Evolutionary conservation across 2,113 vertebrate species (phyloP), one percentile per base, ranked within the genome.

Genomic region (Melanotaenia duboulayi): DNA sequence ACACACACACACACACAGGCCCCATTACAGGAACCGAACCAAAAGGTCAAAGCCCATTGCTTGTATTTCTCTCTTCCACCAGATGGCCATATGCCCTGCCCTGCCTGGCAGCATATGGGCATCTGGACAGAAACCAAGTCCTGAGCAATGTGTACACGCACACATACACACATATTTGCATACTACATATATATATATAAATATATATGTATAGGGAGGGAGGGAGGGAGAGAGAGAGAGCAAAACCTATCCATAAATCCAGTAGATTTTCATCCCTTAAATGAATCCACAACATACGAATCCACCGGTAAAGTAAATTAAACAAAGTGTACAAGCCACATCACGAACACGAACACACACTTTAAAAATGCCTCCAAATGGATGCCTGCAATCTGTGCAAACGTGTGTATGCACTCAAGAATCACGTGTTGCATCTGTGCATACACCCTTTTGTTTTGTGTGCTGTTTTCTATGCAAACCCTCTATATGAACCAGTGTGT

Each of bases 51-150:
- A 76, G 83, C 67, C 50, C 51, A 73, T 66, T 82, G 74, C 76
- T 85, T 83, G 76, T 65, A 66, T 84, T 83, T 89, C 80, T 62
- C 16, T 76, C 55, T 57, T 49, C 78, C 51, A 86, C 73, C 89
- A 91, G 89, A 90, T 91, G 87, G 86, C 77, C 74, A 74, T 76
- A 75, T 81, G 83, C 78, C 84, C 80, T 80, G 78, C 68, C 79
- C 84, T 78, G 86, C 85, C 70, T 62, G 74, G 74, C 60, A 82
- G 48, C 89, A 91, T 87, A 91, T 91, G 91, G 86, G 74, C 86
- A 71, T 84, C 81, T 90, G 87, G 89, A 89, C 81, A 12, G 37
- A 48, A 51, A 80, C 82, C 87, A 89, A 85, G 61, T 51, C 61
- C 59, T 42, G 76, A 71, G 71, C 66, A 40, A 16, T 50, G 37